These are phyloP conservation scores for Isaurus tuberculatus DNA, from an alignment of 92 coral and sea anemone species.

Conservation along the genomic window DNA sequence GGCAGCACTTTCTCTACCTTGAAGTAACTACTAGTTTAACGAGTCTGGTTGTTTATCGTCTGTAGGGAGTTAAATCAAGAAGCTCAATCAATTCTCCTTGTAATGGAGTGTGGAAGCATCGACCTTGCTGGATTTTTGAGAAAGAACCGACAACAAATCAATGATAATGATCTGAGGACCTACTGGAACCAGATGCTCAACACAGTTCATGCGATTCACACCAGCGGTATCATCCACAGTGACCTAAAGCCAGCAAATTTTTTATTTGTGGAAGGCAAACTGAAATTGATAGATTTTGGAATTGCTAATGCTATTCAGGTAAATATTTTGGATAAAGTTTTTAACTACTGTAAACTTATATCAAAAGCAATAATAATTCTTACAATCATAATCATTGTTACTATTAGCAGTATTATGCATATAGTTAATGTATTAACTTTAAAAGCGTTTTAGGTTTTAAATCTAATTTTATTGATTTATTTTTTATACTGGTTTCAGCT, in stretches of 20 bases:
- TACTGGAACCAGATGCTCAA: conserved; percentile 97
- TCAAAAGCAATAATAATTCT: no score
- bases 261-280: conserved; percentile 88
- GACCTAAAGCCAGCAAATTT: conserved; percentile 99
- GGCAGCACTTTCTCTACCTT: no score
- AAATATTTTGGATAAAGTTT: not conserved
- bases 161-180: conserved; percentile 69
- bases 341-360: no score
- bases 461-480: no score
- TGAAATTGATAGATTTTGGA: conserved; percentile 96
- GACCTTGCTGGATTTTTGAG: conserved; percentile 90
- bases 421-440: no score
- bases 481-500: no score
- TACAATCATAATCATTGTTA: no score
- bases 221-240: conserved; percentile 87
- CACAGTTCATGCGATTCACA: conserved; percentile 92
- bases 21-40: not conserved
- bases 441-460: no score
- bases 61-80: conserved; percentile 90
- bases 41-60: not conserved
- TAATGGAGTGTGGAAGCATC: conserved; percentile 93
- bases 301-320: conserved; percentile 98
- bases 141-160: conserved; percentile 83
- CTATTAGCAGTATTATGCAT: no score
- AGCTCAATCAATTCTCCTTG: conserved; percentile 74